Conservation (phyloP, 2,113 vertebrate genomes). For the Rhegmatorhina hoffmannsi region DNA sequence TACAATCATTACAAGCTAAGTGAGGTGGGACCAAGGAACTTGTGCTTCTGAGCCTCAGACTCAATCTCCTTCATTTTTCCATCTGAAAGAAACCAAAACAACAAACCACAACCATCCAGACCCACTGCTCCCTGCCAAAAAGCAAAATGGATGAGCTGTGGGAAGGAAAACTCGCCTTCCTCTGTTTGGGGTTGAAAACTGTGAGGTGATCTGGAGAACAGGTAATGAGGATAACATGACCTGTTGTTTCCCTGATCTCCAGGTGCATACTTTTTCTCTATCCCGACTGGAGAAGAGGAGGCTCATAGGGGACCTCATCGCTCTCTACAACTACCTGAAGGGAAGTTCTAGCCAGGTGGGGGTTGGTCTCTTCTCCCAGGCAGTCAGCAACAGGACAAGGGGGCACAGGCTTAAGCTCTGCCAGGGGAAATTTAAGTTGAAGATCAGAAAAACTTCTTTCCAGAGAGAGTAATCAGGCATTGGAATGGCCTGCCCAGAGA, state of each 20-base stretch:
- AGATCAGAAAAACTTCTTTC: too few relatives aligned
- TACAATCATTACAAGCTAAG: neutral
- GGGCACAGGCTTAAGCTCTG: too few relatives aligned
- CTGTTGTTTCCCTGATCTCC: neutral
- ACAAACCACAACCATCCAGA: neutral
- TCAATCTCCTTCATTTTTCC: neutral
- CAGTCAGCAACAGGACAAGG: too few relatives aligned
- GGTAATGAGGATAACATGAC: neutral
- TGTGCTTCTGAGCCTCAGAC: neutral
- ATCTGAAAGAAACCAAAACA: neutral
- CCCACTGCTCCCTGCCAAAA: rapidly evolving
- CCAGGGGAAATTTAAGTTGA: too few relatives aligned
- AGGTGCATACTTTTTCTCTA: neutral
- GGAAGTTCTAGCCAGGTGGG: too few relatives aligned
- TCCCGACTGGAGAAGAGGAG: neutral
- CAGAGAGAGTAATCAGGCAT: too few relatives aligned
- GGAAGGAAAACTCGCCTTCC: neutral
- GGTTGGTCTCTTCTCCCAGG: too few relatives aligned
- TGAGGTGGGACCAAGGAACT: neutral
- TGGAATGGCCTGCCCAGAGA: too few relatives aligned
- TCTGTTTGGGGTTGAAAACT: neutral
- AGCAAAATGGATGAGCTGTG: neutral
- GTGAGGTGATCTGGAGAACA: neutral
- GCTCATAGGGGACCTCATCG: too few relatives aligned
- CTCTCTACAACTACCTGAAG: too few relatives aligned